Conservation (phyloP, 2,113 vertebrate species). For the Trematomus loennbergii region DNA sequence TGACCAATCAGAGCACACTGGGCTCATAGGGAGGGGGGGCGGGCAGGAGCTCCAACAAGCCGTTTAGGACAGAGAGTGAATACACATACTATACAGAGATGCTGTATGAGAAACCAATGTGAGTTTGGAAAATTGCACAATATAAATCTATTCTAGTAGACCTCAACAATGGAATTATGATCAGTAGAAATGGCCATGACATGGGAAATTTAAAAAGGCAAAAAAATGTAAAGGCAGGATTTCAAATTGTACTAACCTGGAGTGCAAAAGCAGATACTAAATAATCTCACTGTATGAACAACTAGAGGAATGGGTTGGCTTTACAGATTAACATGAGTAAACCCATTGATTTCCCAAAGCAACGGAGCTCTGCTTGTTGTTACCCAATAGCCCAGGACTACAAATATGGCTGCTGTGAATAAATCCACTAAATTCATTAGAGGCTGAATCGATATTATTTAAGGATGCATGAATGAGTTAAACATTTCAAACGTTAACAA, state of each 20-base stretch:
- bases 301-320: neutral
- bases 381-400: neutral
- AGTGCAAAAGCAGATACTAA: neutral
- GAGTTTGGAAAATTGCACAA: too few relatives aligned
- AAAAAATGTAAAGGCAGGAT: neutral
- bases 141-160: too few relatives aligned
- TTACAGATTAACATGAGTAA: neutral
- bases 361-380: neutral
- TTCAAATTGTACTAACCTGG: neutral
- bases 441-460: slow-evolving; percentile 39
- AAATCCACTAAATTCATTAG: slow-evolving; percentile 7
- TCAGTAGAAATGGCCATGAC: too few relatives aligned
- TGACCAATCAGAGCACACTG: too few relatives aligned
- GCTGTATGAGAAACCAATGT: too few relatives aligned
- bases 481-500: slow-evolving; percentile 19
- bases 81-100: too few relatives aligned
- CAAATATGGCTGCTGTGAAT: neutral
- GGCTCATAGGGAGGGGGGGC: too few relatives aligned
- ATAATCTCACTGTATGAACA: neutral
- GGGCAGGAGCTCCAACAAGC: too few relatives aligned
- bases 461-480: slow-evolving; percentile 26
- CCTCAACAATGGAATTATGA: too few relatives aligned
- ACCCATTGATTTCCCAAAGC: neutral
- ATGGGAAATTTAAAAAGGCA: too few relatives aligned
- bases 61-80: too few relatives aligned